These are phyloP conservation scores for Phaetusa simplex DNA, from an alignment of 2,113 vertebrate species.

Conservation along the genomic window DNA sequence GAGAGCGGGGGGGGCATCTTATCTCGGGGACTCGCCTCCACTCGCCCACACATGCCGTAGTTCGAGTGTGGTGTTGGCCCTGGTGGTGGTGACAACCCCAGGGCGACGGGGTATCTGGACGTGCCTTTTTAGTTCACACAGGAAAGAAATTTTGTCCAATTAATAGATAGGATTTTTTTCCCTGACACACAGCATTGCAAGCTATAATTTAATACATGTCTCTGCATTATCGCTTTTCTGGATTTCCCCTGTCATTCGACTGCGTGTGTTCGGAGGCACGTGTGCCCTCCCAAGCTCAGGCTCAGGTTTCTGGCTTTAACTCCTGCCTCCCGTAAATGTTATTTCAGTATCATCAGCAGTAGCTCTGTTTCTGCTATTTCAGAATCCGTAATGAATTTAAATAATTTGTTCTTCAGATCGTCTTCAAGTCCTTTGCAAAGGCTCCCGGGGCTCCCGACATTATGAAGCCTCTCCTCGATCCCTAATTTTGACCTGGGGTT, in stretches of 20 bases:
- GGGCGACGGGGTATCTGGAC: accelerated
- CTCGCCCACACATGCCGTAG: accelerated
- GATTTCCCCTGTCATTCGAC: neutral
- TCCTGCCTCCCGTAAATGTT: neutral
- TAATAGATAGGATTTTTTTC: neutral
- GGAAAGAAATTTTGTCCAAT: neutral
- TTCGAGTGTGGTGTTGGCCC: neutral
- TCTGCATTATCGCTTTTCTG: neutral
- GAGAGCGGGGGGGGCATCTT: neutral
- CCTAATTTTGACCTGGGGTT: neutral
- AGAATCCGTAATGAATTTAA: neutral
- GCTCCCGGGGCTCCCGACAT: neutral
- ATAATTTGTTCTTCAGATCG: neutral
- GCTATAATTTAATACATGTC: neutral
- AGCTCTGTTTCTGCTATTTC: neutral
- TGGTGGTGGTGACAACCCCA: neutral
- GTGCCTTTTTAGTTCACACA: neutral
- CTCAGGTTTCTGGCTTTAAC: neutral
- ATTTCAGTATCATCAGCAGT: neutral
- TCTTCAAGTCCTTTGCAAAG: neutral
- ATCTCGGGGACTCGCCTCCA: neutral
- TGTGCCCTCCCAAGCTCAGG: neutral
- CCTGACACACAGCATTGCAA: neutral
- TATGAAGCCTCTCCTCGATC: neutral
- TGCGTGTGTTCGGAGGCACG: accelerated